These are phyloP conservation scores for Adelges cooleyi DNA, from an alignment of 1,140 invertebrate species.

Conservation along the genomic window DNA sequence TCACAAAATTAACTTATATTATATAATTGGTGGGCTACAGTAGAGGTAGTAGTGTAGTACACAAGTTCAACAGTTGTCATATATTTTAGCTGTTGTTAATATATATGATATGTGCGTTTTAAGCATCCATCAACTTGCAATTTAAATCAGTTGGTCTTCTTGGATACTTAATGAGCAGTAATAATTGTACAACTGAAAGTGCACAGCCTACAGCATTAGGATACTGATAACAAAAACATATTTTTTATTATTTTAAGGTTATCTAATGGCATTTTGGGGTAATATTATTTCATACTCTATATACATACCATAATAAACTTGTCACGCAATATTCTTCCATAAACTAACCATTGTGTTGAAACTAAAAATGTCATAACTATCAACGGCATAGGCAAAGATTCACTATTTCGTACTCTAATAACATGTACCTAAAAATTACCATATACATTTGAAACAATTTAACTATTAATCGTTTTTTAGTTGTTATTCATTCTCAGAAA, in stretches of 20 bases:
- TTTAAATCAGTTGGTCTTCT: neutral
- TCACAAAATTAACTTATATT: too few species aligned
- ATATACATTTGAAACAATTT: too few species aligned
- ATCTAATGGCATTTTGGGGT: too few species aligned
- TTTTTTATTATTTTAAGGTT: too few species aligned
- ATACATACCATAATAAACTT: conserved; percentile 15
- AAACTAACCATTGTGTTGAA: conserved; percentile 9
- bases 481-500: too few species aligned
- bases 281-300: neutral
- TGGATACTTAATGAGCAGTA: neutral
- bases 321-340: conserved; percentile 7
- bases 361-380: conserved; percentile 19
- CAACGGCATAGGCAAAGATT: conserved; percentile 40
- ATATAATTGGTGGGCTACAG: too few species aligned
- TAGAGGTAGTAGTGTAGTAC: too few species aligned
- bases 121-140: too few species aligned
- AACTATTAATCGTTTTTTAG: too few species aligned
- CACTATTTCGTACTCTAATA: conserved; percentile 57
- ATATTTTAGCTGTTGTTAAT: too few species aligned
- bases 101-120: too few species aligned
- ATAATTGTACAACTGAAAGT: neutral
- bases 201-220: conserved; percentile 5
- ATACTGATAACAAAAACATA: neutral
- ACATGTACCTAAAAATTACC: conserved; percentile 54
- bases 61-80: too few species aligned